These are phyloP conservation scores for Colossoma macropomum DNA, from an alignment of 2,113 vertebrate species.

Conservation along the genomic window DNA sequence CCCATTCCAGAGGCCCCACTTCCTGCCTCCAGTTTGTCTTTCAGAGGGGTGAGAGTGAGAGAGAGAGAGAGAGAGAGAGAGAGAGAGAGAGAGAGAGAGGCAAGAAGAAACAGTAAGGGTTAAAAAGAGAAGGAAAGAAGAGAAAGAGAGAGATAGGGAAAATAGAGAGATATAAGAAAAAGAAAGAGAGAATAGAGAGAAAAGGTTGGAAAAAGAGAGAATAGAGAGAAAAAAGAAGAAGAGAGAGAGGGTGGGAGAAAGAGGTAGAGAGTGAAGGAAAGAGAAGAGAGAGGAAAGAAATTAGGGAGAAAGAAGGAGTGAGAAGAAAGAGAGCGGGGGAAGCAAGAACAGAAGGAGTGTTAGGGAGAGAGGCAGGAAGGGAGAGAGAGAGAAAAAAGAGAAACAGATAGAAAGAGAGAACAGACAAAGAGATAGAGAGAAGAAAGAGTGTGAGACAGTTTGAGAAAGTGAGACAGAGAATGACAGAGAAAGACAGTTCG, in stretches of 20 bases:
- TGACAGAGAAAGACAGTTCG: slow-evolving; percentile 66
- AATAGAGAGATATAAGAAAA: slow-evolving; percentile 58
- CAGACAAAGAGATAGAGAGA: slow-evolving; percentile 68
- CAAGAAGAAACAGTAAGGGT: too few relatives aligned
- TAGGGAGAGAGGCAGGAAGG: slow-evolving; percentile 66
- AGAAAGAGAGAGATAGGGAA: slow-evolving; percentile 68
- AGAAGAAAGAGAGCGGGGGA: slow-evolving; percentile 67
- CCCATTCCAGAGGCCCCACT: slow-evolving; percentile 98
- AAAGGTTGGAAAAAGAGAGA: not conserved
- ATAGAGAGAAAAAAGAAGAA: slow-evolving; percentile 62
- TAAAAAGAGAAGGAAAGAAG: slow-evolving; percentile 63
- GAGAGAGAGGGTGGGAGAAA: slow-evolving; percentile 70
- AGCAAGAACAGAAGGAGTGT: slow-evolving; percentile 90
- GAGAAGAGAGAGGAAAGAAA: slow-evolving; percentile 89
- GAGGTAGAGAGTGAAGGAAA: slow-evolving; percentile 73
- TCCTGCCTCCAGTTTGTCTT: slow-evolving; percentile 91
- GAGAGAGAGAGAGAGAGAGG: slow-evolving; percentile 70
- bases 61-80: slow-evolving; percentile 69
- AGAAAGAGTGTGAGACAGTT: slow-evolving; percentile 68
- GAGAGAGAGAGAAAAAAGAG: slow-evolving; percentile 50
- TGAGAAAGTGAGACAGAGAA: slow-evolving; percentile 63
- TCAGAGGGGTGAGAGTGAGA: slow-evolving; percentile 75
- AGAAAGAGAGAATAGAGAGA: not conserved
- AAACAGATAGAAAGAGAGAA: slow-evolving; percentile 70
- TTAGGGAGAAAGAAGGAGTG: slow-evolving; percentile 51